Evolutionary conservation across 2,113 vertebrate genomes (phyloP).

Genomic region (Peromyscus californicus): DNA sequence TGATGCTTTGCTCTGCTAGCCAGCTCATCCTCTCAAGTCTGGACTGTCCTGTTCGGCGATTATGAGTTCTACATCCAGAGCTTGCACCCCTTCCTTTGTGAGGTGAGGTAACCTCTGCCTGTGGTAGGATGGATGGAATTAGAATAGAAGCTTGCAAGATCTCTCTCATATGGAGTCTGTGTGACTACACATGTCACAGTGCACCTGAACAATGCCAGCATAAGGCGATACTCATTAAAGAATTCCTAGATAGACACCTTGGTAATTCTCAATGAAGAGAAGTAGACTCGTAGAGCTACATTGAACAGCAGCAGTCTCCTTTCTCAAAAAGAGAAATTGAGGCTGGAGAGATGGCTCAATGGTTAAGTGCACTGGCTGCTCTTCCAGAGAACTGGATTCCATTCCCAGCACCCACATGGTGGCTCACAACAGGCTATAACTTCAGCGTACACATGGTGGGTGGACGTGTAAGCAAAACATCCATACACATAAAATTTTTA

Average conservation of each 20-base stretch:
- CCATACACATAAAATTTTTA: background rate
- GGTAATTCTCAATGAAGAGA: background rate
- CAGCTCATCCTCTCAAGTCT: conserved; percentile 1
- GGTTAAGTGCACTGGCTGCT: background rate
- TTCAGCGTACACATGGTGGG: background rate
- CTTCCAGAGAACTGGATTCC: background rate
- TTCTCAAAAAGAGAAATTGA: background rate
- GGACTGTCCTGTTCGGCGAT: background rate
- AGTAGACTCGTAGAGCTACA: background rate
- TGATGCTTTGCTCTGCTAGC: background rate
- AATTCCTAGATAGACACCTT: background rate
- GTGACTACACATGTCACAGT: background rate
- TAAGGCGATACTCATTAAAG: background rate
- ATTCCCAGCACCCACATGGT: background rate
- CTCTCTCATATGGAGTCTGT: background rate
- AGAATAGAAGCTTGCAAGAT: background rate
- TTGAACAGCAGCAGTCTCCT: background rate
- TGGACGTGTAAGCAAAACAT: background rate
- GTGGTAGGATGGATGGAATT: background rate
- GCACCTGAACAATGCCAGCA: background rate
- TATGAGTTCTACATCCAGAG: background rate
- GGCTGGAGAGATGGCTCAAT: background rate
- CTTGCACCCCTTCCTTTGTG: background rate
- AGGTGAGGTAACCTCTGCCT: background rate
- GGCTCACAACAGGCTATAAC: background rate